Evolutionary conservation across 1,140 invertebrate species (phyloP).

Genomic region (Dinoponera quadriceps): DNA sequence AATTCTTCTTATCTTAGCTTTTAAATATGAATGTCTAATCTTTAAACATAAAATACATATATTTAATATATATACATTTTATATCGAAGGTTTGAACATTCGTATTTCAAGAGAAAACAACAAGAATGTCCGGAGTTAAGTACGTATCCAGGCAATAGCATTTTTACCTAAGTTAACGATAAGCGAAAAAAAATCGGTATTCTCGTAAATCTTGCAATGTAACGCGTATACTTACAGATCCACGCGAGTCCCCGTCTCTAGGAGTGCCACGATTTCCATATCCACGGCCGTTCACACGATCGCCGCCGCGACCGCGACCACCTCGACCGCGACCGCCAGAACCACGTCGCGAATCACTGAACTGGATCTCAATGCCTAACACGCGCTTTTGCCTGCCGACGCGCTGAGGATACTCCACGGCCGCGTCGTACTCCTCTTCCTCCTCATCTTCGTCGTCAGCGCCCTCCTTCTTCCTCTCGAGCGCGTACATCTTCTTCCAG

Average conservation of each 20-base stretch:
- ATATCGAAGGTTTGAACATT: too few relatives aligned
- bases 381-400: constrained; percentile 95
- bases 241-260: constrained; percentile 78
- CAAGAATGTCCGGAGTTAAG: too few relatives aligned
- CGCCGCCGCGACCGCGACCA: constrained; percentile 86
- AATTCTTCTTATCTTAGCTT: background rate
- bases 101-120: too few relatives aligned
- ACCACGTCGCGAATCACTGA: constrained; percentile 92
- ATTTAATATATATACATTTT: too few relatives aligned
- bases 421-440: constrained; percentile 91
- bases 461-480: constrained; percentile 92
- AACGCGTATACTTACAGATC: constrained; percentile 75
- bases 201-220: background rate
- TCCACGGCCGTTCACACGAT: constrained; percentile 80
- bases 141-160: background rate
- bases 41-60: too few relatives aligned
- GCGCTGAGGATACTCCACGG: constrained; percentile 92
- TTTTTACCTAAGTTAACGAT: too few relatives aligned
- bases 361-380: constrained; percentile 95
- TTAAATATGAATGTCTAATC: background rate
- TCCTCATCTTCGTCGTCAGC: constrained; percentile 89
- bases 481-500: constrained; percentile 96
- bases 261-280: constrained; percentile 80
- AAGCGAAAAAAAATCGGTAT: background rate
- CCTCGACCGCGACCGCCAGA: constrained; percentile 87